Evolutionary conservation across 2,888 invertebrate genomes (phyloP).

Genomic region (Drosophila acutilabella): DNA sequence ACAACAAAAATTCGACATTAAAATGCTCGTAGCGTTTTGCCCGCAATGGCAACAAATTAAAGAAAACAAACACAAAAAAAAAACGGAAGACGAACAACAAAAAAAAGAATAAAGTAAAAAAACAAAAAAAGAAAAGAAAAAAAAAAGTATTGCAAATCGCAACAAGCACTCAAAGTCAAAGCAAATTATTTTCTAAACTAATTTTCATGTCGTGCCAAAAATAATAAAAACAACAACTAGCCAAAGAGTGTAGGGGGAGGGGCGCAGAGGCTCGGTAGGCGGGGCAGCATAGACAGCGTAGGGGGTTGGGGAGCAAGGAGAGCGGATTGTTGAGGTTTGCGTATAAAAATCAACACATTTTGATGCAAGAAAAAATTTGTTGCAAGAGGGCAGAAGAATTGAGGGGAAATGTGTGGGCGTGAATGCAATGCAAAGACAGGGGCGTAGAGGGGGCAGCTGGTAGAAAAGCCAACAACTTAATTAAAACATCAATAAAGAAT

Average conservation of each 20-base stretch:
- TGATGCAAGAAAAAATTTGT: conserved; percentile 24
- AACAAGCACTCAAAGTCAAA: conserved; percentile 80
- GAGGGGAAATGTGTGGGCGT: conserved; percentile 12
- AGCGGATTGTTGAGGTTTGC: conserved; percentile 21
- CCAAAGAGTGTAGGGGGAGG: no score
- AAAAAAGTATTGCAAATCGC: conserved; percentile 64
- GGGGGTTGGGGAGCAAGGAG: background rate
- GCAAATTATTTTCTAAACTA: conserved; percentile 79
- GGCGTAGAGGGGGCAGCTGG: background rate
- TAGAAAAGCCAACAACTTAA: conserved; percentile 69
- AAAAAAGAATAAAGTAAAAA: conserved; percentile 1
- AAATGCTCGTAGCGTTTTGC: conserved; percentile 32
- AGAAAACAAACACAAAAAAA: conserved; percentile 38
- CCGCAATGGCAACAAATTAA: conserved; percentile 53
- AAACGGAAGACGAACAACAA: conserved; percentile 1
- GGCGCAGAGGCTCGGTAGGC: background rate
- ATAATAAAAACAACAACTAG: conserved; percentile 69
- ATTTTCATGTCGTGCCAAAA: conserved; percentile 80
- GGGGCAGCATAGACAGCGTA: background rate
- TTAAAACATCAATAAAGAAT: conserved; percentile 80
- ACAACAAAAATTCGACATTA: conserved; percentile 21
- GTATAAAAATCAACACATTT: conserved; percentile 47
- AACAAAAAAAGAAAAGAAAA: conserved; percentile 2
- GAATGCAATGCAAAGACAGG: conserved; percentile 16
- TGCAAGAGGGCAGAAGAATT: conserved; percentile 9